A percentile compares a stretch with the other conserved stretches of the same genome.
phyloP scores from a whole-genome alignment of 2,113 vertebrate species.

The Myotis lucifugus region DNA sequence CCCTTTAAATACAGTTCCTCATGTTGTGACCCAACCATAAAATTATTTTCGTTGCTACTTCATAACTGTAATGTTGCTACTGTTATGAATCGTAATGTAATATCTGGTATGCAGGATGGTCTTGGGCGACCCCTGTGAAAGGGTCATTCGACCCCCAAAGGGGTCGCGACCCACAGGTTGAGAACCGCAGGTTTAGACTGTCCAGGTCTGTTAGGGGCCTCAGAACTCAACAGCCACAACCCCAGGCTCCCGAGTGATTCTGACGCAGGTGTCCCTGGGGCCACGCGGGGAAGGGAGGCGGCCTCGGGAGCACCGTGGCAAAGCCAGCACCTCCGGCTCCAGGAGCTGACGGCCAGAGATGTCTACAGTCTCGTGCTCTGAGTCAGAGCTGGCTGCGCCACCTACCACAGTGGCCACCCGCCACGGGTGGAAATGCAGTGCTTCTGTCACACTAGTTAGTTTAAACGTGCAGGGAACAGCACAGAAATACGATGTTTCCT shows the following conservation, averaged over 20 bases:
- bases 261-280: background rate
- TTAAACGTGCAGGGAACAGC: background rate
- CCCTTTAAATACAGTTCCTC: too few relatives aligned
- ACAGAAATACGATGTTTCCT: too few relatives aligned
- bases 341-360: background rate
- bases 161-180: too few relatives aligned
- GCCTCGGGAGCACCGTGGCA: background rate
- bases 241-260: background rate
- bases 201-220: background rate
- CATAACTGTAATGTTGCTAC: too few relatives aligned
- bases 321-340: background rate
- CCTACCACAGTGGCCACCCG: fast-evolving
- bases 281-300: fast-evolving
- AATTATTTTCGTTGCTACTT: too few relatives aligned
- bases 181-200: too few relatives aligned
- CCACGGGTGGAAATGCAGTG: background rate
- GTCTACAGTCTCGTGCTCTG: fast-evolving
- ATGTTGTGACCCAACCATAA: too few relatives aligned
- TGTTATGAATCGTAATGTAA: too few relatives aligned
- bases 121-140: too few relatives aligned
- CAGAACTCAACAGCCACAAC: background rate
- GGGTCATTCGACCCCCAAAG: too few relatives aligned
- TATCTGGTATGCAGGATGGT: too few relatives aligned
- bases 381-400: background rate
- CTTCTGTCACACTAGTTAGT: background rate